Base-by-base conservation (phyloP, 2,888 invertebrate genomes). In the Cremastinae sp. region DNA sequence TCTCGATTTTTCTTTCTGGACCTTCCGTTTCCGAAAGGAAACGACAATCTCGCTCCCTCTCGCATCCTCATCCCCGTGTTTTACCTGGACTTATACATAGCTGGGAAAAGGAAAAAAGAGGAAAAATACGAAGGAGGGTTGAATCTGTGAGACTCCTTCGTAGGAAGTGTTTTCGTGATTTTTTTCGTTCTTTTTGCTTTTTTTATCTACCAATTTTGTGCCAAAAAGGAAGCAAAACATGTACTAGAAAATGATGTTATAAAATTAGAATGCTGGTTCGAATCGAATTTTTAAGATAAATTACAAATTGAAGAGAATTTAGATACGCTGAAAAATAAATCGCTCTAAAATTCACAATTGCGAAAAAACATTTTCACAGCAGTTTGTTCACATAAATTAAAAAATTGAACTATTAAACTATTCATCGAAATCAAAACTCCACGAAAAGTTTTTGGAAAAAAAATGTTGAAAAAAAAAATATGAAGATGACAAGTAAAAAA, bases 81-180 rank as follows among this genome's bases (percentile, higher is more conserved):
- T 9, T 18, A 16, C 39, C 28, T 12, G 22, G n/a, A 9, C 22
- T 59, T 22, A n/a, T 49, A 9, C 5, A 8, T 16, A 0, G 37
- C 35, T 12, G n/a, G 35, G 20, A 4, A 12, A 20, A 14, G n/a
- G 49, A 20, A 20, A 37, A 20, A 22, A 37, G n/a, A 5, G 28
- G 2, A 47, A 18, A 47, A 8, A 18, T 9, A 9, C 18, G 47
- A 51, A 18, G 49, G 39, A 51, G 39, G 39, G 22, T 51, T 14
- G 39, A 51, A 49, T 51, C 51, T 49, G 39, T 49, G 39, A 51
- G 58, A 70, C 64, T 53, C 51, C 49, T 64, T 58, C 49, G 16
- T 20, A 49, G 12, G 53, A 18, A 45, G 41, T 74, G 61, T 68
- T 47, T 49, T 37, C 64, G 43, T 74, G 74, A 74, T 74, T 74